Conservation (phyloP, 2,797 vertebrate genomes). For the Schizothorax lantsangensis region DNA sequence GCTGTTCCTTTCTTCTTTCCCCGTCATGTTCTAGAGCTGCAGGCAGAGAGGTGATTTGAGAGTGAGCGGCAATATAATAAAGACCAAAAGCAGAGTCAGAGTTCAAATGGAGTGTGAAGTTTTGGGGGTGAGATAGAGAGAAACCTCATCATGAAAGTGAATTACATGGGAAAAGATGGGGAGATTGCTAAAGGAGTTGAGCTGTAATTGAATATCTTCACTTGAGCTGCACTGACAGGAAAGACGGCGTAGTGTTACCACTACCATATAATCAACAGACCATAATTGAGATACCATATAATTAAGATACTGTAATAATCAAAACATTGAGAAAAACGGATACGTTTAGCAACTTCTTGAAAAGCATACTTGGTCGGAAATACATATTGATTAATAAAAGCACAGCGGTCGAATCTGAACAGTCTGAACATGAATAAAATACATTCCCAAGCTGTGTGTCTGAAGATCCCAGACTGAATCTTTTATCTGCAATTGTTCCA, state of each 20-base stretch:
- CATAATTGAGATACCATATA: not conserved
- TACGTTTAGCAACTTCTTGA: not conserved
- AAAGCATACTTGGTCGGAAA: not conserved
- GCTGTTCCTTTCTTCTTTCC: constrained; percentile 24
- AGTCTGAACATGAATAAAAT: constrained; percentile 1
- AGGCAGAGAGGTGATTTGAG: constrained; percentile 29
- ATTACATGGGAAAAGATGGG: constrained; percentile 10
- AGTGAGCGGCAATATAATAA: constrained; percentile 28
- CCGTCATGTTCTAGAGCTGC: constrained; percentile 6
- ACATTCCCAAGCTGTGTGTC: constrained; percentile 19
- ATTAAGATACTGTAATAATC: not conserved
- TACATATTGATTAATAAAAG: not conserved
- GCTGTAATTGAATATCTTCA: constrained; percentile 11
- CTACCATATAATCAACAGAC: not conserved
- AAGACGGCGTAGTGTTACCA: not conserved
- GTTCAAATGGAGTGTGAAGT: constrained; percentile 49
- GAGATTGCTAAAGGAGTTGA: constrained; percentile 1
- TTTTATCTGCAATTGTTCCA: constrained; percentile 39
- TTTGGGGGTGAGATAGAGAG: constrained; percentile 3
- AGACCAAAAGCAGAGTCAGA: constrained; percentile 20
- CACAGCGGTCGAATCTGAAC: not conserved
- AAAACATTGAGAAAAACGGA: not conserved
- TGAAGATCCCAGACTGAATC: not conserved
- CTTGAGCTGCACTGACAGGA: not conserved
- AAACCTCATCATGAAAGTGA: constrained; percentile 29